Conservation (phyloP, 2,888 invertebrate genomes). For the Zaprionus lineosus region DNA sequence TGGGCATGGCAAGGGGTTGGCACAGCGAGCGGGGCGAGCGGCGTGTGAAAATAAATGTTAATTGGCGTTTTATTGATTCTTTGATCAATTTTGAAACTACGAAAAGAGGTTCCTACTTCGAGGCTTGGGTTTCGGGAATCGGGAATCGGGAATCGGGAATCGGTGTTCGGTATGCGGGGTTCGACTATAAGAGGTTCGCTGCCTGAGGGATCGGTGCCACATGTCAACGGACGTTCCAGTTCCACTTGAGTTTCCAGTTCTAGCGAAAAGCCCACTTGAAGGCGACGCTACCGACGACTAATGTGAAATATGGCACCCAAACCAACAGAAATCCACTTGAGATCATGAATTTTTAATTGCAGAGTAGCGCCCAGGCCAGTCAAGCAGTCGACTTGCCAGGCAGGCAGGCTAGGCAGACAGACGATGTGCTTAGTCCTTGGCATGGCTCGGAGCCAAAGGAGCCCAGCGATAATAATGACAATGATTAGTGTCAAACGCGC, state of each 20-base stretch:
- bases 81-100: slow-evolving; percentile 34
- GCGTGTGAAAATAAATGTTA: slow-evolving; percentile 68
- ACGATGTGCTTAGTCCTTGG: slow-evolving; percentile 27
- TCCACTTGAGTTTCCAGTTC: too few species aligned
- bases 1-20: slow-evolving; percentile 1
- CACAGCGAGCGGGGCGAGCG: slow-evolving; percentile 1
- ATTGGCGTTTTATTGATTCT: slow-evolving; percentile 69
- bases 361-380: background rate
- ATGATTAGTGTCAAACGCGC: slow-evolving; percentile 71
- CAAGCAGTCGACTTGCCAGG: slow-evolving; percentile 1
- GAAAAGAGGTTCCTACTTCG: too few species aligned
- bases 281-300: slow-evolving; percentile 51
- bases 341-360: slow-evolving; percentile 76
- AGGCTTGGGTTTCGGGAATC: too few species aligned
- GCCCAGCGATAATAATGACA: slow-evolving; percentile 59
- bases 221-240: slow-evolving; percentile 22
- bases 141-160: too few species aligned
- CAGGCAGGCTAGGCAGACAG: background rate
- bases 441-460: slow-evolving; percentile 44
- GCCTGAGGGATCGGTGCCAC: slow-evolving; percentile 34
- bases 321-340: slow-evolving; percentile 68
- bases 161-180: too few species aligned
- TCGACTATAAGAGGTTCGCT: too few species aligned
- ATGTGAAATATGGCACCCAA: slow-evolving; percentile 65
- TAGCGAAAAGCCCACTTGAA: slow-evolving; percentile 45